phyloP scores from a whole-genome alignment of 2,888 invertebrate species.

The Brachyopa scutellaris region DNA sequence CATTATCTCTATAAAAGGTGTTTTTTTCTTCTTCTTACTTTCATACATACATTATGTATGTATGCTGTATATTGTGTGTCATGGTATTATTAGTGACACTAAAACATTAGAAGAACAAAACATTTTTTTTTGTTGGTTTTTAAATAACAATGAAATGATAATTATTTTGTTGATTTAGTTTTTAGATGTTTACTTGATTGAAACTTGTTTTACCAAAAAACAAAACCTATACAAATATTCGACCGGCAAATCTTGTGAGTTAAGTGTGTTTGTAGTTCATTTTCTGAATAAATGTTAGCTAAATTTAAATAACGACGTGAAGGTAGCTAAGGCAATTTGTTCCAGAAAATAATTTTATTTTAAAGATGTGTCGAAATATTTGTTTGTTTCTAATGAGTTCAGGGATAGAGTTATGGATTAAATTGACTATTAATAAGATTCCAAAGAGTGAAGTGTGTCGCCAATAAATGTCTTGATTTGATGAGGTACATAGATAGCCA shows the following conservation, averaged over 20 bases:
- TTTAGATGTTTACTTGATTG: background rate
- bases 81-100: conserved; percentile 8
- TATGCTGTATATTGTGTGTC: background rate
- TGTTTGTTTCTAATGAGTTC: too few relatives aligned
- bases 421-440: too few relatives aligned
- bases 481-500: too few relatives aligned
- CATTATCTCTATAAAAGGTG: conserved; percentile 14
- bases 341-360: too few relatives aligned
- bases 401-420: too few relatives aligned
- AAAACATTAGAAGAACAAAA: background rate
- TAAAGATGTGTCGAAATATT: too few relatives aligned
- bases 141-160: conserved; percentile 22
- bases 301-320: conserved; percentile 17
- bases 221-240: background rate
- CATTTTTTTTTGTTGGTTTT: too few relatives aligned
- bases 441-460: too few relatives aligned
- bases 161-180: conserved; percentile 10
- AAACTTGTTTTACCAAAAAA: conserved; percentile 2
- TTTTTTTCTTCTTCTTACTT: background rate
- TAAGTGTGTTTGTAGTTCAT: background rate
- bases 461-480: too few relatives aligned
- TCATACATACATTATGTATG: too few relatives aligned
- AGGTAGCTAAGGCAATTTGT: background rate
- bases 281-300: background rate
- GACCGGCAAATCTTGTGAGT: conserved; percentile 1